These are phyloP conservation scores for Chaenocephalus aceratus DNA, from an alignment of 2,113 vertebrate genomes.

Conservation along the genomic window DNA sequence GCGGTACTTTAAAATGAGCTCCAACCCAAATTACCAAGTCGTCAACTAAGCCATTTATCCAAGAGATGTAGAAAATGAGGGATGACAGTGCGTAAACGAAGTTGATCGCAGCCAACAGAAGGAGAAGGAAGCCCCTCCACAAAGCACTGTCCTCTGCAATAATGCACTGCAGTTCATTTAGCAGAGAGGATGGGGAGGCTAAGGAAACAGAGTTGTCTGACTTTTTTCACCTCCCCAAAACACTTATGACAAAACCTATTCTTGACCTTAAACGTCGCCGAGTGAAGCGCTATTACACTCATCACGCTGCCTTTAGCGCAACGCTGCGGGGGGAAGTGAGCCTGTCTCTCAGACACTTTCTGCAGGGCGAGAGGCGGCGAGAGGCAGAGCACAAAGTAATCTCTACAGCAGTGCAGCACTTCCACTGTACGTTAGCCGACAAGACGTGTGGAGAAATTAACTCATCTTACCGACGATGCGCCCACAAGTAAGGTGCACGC, in stretches of 20 bases:
- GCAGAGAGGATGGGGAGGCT: conserved; percentile 24
- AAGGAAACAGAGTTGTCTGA: conserved; percentile 40
- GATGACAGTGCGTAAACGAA: conserved; percentile 49
- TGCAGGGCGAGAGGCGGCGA: conserved; percentile 23
- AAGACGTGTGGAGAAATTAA: conserved; percentile 53
- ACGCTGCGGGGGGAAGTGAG: conserved; percentile 56
- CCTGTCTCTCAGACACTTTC: conserved; percentile 49
- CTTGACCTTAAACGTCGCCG: conserved; percentile 17
- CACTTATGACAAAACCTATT: neutral
- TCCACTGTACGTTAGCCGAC: conserved; percentile 25
- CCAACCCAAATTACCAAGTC: neutral
- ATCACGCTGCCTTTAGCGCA: conserved; percentile 56
- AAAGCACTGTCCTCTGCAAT: conserved; percentile 65
- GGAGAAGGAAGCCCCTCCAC: conserved; percentile 30
- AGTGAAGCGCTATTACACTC: conserved; percentile 32
- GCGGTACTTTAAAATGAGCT: neutral
- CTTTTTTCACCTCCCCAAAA: conserved; percentile 33
- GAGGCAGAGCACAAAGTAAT: conserved; percentile 42
- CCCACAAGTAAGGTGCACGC: conserved; percentile 80
- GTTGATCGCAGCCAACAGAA: conserved; percentile 42
- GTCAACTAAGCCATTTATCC: neutral
- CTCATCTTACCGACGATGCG: conserved; percentile 83
- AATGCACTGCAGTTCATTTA: conserved; percentile 56
- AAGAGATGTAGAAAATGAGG: neutral
- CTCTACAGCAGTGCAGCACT: conserved; percentile 73